Evolutionary conservation across 2,888 invertebrate genomes (phyloP).

Genomic region (Drosophila antonietae): DNA sequence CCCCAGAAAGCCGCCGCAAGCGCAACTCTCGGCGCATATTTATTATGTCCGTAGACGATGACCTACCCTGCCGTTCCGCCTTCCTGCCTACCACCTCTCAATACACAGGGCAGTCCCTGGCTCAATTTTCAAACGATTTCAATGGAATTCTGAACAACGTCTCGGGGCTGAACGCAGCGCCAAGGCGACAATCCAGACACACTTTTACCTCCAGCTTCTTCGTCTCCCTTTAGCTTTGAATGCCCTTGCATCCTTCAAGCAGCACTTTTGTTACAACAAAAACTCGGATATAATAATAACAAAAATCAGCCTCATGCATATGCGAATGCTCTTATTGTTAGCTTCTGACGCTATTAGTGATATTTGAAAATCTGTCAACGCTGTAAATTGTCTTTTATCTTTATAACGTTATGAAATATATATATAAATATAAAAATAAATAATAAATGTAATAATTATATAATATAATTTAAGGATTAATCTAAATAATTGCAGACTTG

Average conservation of each 20-base stretch:
- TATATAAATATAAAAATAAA: too few relatives aligned
- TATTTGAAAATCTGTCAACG: not conserved
- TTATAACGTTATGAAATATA: too few relatives aligned
- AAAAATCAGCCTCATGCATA: conserved; percentile 31
- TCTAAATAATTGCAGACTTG: not conserved
- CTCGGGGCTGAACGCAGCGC: conserved; percentile 30
- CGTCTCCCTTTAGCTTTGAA: conserved; percentile 1
- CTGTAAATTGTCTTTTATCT: too few relatives aligned
- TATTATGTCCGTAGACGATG: conserved; percentile 69
- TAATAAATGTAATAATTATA: too few relatives aligned
- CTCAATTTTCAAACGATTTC: conserved; percentile 77
- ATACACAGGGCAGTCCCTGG: conserved; percentile 23
- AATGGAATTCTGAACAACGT: conserved; percentile 66
- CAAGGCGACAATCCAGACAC: conserved; percentile 57
- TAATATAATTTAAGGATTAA: too few relatives aligned
- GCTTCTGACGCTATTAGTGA: not conserved
- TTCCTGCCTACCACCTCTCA: not conserved
- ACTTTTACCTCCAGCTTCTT: conserved; percentile 38
- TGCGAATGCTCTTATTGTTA: conserved; percentile 1
- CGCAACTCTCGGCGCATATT: conserved; percentile 62
- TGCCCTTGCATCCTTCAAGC: not conserved
- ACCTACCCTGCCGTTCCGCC: conserved; percentile 31
- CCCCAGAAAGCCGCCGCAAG: conserved; percentile 45
- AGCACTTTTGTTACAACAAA: conserved; percentile 48
- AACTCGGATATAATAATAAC: conserved; percentile 25